A percentile compares a stretch with the other conserved stretches of the same genome.
Evolutionary conservation across 2,888 invertebrate genomes (phyloP).

Genomic region (Morinoia aosen): DNA sequence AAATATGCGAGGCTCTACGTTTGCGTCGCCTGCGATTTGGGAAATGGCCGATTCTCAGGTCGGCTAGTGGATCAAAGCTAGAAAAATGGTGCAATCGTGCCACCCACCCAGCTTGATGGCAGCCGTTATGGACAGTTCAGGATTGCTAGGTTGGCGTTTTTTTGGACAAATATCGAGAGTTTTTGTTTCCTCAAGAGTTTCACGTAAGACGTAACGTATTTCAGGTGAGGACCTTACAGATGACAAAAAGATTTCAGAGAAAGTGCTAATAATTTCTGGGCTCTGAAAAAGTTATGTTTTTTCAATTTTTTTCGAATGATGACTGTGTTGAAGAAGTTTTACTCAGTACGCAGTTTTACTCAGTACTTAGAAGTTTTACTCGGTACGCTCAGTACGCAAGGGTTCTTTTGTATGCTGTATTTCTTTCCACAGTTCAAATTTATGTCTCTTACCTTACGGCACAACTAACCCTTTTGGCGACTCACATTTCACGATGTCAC

Average conservation of each 20-base stretch:
- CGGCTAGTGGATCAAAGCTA: slow-evolving; percentile 21
- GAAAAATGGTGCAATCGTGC: slow-evolving; percentile 38
- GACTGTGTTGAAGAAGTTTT: too few relatives aligned
- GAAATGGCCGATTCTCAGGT: slow-evolving; percentile 29
- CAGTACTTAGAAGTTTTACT: too few relatives aligned
- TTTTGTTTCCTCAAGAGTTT: not conserved
- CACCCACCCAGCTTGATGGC: not conserved
- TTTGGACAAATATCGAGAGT: not conserved
- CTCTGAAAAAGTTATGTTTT: not conserved
- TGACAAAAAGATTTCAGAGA: not conserved
- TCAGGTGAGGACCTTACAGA: not conserved
- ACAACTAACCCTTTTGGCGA: too few relatives aligned
- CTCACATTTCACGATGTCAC: too few relatives aligned
- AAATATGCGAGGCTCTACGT: not conserved
- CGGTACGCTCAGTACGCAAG: too few relatives aligned
- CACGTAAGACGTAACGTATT: not conserved
- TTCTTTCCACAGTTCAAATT: too few relatives aligned
- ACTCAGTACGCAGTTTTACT: too few relatives aligned
- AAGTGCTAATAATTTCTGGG: not conserved
- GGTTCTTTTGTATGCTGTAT: too few relatives aligned
- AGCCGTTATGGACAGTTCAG: not conserved
- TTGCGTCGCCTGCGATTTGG: slow-evolving; percentile 24
- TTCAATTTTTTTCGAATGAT: too few relatives aligned
- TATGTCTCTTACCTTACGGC: too few relatives aligned
- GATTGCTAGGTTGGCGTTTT: not conserved